A percentile compares a stretch with the other conserved stretches of the same genome.
These are phyloP conservation scores for Hydra vulgaris DNA, from an alignment of 30 jellyfish, hydroid and myxozoan genomes.

Conservation along the genomic window DNA sequence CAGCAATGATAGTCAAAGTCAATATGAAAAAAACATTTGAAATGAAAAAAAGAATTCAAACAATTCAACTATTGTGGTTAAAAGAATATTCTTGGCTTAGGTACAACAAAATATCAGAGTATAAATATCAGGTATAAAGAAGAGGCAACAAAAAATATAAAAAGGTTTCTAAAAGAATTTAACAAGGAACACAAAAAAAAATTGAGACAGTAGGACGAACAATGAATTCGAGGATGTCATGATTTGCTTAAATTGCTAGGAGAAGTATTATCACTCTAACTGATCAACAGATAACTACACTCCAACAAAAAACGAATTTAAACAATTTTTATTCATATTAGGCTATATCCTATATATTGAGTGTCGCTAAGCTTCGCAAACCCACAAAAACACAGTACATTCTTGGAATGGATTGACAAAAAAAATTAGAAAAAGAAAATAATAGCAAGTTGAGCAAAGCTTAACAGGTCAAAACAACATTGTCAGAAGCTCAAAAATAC, in stretches of 20 bases:
- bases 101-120: slow-evolving; percentile 3
- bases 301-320: neutral
- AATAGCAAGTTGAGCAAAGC: slow-evolving; percentile 2
- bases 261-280: neutral
- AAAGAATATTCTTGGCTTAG: slow-evolving; percentile 1
- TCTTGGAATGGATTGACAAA: neutral
- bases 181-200: neutral
- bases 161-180: neutral
- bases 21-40: too few species aligned
- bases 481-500: slow-evolving; percentile 4
- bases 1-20: too few species aligned
- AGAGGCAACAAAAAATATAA: neutral
- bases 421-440: neutral
- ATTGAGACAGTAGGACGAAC: too few species aligned
- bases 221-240: neutral
- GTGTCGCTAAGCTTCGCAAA: neutral
- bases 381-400: neutral
- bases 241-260: slow-evolving; percentile 2
- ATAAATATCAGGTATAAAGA: neutral
- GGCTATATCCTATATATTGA: neutral
- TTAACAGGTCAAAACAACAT: slow-evolving; percentile 4
- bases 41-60: neutral
- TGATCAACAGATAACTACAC: too few species aligned
- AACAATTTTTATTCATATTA: neutral
- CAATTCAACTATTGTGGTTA: neutral